Conservation (phyloP, 2,888 invertebrate genomes). For the Operophtera brumata region DNA sequence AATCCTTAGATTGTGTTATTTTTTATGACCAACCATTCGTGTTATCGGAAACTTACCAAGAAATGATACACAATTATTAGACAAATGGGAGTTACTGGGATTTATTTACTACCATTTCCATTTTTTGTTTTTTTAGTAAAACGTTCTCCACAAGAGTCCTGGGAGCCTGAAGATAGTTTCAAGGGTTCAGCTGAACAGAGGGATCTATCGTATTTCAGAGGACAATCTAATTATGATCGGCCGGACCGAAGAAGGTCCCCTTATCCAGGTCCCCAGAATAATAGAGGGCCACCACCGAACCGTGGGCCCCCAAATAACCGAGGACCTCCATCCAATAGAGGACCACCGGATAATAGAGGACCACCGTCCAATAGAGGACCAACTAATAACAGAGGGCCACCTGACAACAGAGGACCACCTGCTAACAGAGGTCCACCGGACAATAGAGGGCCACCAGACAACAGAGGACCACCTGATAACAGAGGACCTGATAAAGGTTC, state of each 20-base stretch:
- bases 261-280: conserved; percentile 12
- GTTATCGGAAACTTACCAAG: no score
- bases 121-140: conserved; percentile 23
- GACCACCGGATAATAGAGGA: conserved; percentile 24
- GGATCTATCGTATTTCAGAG: conserved; percentile 10
- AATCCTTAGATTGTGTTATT: no score
- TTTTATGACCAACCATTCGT: no score
- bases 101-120: no score
- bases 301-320: conserved; percentile 24
- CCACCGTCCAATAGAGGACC: conserved; percentile 28
- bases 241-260: background rate
- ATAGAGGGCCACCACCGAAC: background rate
- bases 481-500: conserved; percentile 22
- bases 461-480: conserved; percentile 26
- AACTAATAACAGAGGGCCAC: conserved; percentile 28
- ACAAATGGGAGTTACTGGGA: no score
- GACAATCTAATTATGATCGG: conserved; percentile 1
- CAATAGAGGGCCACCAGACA: conserved; percentile 18
- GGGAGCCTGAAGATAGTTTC: conserved; percentile 17
- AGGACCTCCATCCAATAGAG: conserved; percentile 21
- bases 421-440: conserved; percentile 23
- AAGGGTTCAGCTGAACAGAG: conserved; percentile 6
- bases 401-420: conserved; percentile 27
- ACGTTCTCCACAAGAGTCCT: conserved; percentile 16
- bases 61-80: no score